Percentiles rank a stretch among this genome's conserved stretches.
Evolutionary conservation across 2,888 invertebrate species (phyloP).

Genomic region (Drosophila recens): DNA sequence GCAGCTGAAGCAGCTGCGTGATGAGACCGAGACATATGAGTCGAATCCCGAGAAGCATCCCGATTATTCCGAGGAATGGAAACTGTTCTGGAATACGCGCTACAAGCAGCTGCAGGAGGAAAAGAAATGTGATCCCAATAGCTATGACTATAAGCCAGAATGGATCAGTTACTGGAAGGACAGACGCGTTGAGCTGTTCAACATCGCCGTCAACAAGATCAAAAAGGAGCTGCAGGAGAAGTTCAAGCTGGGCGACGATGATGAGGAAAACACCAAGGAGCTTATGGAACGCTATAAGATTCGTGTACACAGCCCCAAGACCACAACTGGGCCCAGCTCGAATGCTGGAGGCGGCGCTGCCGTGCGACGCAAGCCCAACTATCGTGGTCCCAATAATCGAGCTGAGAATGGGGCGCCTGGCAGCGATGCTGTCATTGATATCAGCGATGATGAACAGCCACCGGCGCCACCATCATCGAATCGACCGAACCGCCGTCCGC

Average conservation of each 20-base stretch:
- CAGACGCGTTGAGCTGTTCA: constrained; percentile 92
- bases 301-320: constrained; percentile 62
- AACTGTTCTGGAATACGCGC: constrained; percentile 94
- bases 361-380: constrained; percentile 56
- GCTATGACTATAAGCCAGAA: constrained; percentile 94
- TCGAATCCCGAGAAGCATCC: constrained; percentile 96
- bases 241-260: constrained; percentile 86
- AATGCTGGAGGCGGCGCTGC: neutral
- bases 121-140: constrained; percentile 88
- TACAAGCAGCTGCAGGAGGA: constrained; percentile 92
- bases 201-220: constrained; percentile 88
- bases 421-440: constrained; percentile 76
- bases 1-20: constrained; percentile 86
- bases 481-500: constrained; percentile 47
- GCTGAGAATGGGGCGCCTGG: constrained; percentile 9
- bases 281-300: constrained; percentile 84
- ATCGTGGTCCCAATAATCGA: constrained; percentile 37
- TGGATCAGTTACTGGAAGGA: constrained; percentile 95
- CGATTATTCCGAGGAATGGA: constrained; percentile 95
- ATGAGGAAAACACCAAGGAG: constrained; percentile 82
- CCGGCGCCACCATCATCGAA: constrained; percentile 18
- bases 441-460: constrained; percentile 83
- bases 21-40: constrained; percentile 90
- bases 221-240: constrained; percentile 90
- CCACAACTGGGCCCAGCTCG: neutral